Conservation (phyloP, 2,888 invertebrate species). For the Protodeltote pygarga region DNA sequence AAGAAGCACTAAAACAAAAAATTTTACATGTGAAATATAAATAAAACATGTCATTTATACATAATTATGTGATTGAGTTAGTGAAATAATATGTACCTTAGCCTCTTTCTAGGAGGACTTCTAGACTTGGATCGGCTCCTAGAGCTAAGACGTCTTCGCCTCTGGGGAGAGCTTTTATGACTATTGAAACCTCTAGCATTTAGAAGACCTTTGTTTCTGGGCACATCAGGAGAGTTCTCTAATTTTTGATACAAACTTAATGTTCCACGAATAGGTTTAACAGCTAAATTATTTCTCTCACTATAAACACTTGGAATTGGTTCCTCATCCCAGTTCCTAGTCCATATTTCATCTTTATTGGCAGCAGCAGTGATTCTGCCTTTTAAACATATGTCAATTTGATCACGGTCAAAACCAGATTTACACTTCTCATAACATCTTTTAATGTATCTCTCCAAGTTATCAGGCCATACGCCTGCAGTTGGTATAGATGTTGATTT, state of each 20-base stretch:
- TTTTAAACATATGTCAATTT: slow-evolving; percentile 97
- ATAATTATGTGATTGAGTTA: no score
- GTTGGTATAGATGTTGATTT: slow-evolving; percentile 71
- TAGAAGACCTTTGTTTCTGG: slow-evolving; percentile 60
- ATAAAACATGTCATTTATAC: slow-evolving; percentile 1
- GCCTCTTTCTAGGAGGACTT: slow-evolving; percentile 83
- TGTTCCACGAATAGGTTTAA: slow-evolving; percentile 87
- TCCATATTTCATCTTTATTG: slow-evolving; percentile 94
- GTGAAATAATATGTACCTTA: slow-evolving; percentile 64
- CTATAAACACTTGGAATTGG: slow-evolving; percentile 96
- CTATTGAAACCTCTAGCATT: slow-evolving; percentile 58
- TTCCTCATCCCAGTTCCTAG: slow-evolving; percentile 97
- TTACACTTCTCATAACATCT: slow-evolving; percentile 97
- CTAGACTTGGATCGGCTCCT: slow-evolving; percentile 77
- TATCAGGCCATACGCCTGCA: slow-evolving; percentile 91
- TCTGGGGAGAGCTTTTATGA: slow-evolving; percentile 72
- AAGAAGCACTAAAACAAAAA: slow-evolving; percentile 78
- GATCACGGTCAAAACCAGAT: slow-evolving; percentile 95
- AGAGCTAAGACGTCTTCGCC: slow-evolving; percentile 70
- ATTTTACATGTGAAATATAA: slow-evolving; percentile 7
- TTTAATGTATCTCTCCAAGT: slow-evolving; percentile 94
- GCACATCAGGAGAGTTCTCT: slow-evolving; percentile 64
- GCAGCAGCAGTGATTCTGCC: slow-evolving; percentile 97
- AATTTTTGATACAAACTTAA: slow-evolving; percentile 87
- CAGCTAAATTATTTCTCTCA: slow-evolving; percentile 90